Evolutionary conservation across 2,797 vertebrate species (phyloP).

Genomic region (Sebastiscus tertius): DNA sequence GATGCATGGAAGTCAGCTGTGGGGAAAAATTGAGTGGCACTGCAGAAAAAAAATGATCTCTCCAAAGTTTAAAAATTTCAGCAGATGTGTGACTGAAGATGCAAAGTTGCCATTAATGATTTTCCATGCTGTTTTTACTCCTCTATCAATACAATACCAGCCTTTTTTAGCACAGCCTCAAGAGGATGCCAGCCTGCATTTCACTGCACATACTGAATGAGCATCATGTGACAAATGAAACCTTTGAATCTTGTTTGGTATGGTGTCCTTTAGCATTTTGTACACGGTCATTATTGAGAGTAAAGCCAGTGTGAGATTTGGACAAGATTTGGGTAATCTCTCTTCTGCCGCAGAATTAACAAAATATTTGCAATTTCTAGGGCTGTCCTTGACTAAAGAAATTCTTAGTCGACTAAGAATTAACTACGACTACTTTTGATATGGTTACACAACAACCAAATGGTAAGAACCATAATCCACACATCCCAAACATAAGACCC

Average conservation of each 20-base stretch:
- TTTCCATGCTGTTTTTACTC: not conserved
- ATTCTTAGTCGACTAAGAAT: too few species aligned
- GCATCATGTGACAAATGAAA: not conserved
- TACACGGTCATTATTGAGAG: not conserved
- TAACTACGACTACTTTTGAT: slow-evolving; percentile 4
- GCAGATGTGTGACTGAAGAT: not conserved
- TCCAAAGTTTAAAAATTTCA: not conserved
- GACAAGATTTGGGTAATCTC: not conserved
- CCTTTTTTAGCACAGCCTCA: not conserved
- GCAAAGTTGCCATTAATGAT: not conserved
- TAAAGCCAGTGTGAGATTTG: not conserved
- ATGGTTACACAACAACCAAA: slow-evolving; percentile 38
- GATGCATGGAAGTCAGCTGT: not conserved
- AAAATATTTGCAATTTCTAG: not conserved
- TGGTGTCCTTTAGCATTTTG: not conserved
- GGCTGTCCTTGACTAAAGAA: too few species aligned
- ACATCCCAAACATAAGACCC: slow-evolving; percentile 47
- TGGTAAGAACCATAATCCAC: slow-evolving; percentile 47
- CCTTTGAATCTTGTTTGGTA: not conserved
- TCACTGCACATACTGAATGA: not conserved
- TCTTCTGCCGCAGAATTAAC: not conserved
- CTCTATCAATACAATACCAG: not conserved
- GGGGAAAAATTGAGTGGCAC: not conserved
- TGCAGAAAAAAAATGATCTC: not conserved
- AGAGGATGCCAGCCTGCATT: not conserved